Conservation (phyloP, 2,797 vertebrate species). For the Silurus lanzhouensis region DNA sequence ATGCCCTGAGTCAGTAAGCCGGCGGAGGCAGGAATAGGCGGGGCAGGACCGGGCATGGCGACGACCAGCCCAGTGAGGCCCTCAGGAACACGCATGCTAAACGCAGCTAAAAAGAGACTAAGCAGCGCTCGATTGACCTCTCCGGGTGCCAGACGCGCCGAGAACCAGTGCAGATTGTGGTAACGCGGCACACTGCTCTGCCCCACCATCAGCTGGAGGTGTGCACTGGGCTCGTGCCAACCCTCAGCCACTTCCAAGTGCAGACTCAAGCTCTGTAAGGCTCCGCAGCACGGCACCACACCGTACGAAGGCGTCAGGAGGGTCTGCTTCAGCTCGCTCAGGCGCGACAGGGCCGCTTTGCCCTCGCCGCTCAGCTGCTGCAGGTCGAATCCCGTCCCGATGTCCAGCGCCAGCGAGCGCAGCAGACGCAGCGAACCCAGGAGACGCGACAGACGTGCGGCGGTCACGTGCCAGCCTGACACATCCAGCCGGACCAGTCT, state of each 20-base stretch:
- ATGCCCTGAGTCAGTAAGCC: conserved; percentile 82
- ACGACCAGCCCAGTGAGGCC: conserved; percentile 89
- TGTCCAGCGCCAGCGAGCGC: conserved; percentile 86
- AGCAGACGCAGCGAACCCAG: conserved; percentile 83
- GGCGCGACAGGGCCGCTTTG: conserved; percentile 84
- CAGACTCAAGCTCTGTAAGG: conserved; percentile 74
- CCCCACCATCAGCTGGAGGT: conserved; percentile 93
- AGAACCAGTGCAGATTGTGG: conserved; percentile 91
- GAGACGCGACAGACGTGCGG: conserved; percentile 86
- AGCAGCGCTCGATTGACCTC: conserved; percentile 91
- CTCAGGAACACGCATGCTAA: conserved; percentile 89
- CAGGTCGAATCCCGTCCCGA: conserved; percentile 84
- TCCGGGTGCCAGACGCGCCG: conserved; percentile 90
- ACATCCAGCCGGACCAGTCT: conserved; percentile 86
- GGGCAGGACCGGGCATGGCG: conserved; percentile 88
- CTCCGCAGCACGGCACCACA: conserved; percentile 90
- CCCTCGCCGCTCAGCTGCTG: conserved; percentile 86
- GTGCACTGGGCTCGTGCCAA: conserved; percentile 87
- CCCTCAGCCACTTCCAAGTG: conserved; percentile 67
- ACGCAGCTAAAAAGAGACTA: conserved; percentile 90
- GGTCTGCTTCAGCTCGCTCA: conserved; percentile 90
- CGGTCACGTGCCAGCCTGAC: conserved; percentile 87
- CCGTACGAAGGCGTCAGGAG: conserved; percentile 90
- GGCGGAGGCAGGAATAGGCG: conserved; percentile 80
- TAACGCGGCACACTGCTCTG: conserved; percentile 98